These are phyloP conservation scores for Eilema griseolum DNA, from an alignment of 2,888 invertebrate species.

Conservation along the genomic window DNA sequence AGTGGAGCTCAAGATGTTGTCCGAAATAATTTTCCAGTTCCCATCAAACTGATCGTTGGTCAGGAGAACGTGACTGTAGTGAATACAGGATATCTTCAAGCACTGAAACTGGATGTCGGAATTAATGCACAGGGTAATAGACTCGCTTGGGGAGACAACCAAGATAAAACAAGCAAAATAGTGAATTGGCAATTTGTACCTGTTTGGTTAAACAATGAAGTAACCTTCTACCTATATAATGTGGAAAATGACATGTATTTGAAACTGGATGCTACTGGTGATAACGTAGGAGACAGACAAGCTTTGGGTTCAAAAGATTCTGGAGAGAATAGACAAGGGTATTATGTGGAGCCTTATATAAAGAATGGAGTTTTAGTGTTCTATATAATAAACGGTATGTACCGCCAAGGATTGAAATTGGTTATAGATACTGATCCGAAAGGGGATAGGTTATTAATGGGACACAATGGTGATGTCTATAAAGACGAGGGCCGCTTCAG, in stretches of 20 bases:
- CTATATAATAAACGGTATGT: constrained; percentile 52
- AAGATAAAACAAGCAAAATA: constrained; percentile 40
- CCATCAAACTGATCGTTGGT: constrained; percentile 50
- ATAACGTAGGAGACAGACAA: constrained; percentile 49
- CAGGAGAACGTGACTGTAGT: constrained; percentile 50
- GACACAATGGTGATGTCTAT: constrained; percentile 42
- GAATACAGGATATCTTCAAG: constrained; percentile 45
- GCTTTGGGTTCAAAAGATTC: constrained; percentile 45
- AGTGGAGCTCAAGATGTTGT: constrained; percentile 42
- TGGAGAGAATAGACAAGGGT: constrained; percentile 41
- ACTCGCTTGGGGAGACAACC: constrained; percentile 50
- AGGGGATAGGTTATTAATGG: constrained; percentile 50
- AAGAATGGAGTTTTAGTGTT: constrained; percentile 51
- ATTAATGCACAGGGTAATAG: constrained; percentile 39
- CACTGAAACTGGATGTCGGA: constrained; percentile 48
- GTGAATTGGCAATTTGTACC: constrained; percentile 58
- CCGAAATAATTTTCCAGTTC: constrained; percentile 49
- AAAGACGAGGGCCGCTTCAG: constrained; percentile 18
- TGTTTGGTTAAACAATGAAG: constrained; percentile 43
- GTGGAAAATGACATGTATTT: constrained; percentile 50
- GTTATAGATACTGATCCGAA: constrained; percentile 31
- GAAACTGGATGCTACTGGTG: constrained; percentile 48
- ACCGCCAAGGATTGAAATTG: constrained; percentile 53
- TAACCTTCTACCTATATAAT: constrained; percentile 56
- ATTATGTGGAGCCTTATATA: constrained; percentile 53